Conservation (phyloP, 1,140 invertebrate species). For the Battus philenor region DNA sequence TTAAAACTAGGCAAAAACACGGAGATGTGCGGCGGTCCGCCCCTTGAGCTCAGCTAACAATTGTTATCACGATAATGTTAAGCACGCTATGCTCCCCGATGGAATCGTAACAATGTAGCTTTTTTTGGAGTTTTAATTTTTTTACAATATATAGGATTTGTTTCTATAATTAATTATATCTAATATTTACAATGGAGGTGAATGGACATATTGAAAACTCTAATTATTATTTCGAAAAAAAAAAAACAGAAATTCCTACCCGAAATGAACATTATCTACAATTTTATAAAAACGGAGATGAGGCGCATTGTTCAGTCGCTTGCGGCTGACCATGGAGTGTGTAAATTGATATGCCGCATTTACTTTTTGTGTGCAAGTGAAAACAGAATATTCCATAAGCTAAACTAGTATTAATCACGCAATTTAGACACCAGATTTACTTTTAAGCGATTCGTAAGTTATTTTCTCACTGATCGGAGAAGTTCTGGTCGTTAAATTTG, state of each 20-base stretch:
- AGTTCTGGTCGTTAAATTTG: no score
- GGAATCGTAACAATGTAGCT: slow-evolving; percentile 68
- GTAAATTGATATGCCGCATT: no score
- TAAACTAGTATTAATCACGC: no score
- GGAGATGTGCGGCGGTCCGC: slow-evolving; percentile 20
- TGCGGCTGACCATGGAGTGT: neutral
- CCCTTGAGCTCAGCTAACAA: slow-evolving; percentile 51
- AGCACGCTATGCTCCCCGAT: slow-evolving; percentile 52
- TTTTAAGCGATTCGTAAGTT: no score
- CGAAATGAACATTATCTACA: slow-evolving; percentile 73
- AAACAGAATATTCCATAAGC: no score
- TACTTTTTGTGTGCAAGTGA: no score
- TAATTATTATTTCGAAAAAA: slow-evolving; percentile 70
- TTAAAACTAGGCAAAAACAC: slow-evolving; percentile 35
- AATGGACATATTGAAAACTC: slow-evolving; percentile 72
- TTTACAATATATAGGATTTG: slow-evolving; percentile 76
- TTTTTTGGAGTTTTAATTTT: slow-evolving; percentile 72
- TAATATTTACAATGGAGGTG: slow-evolving; percentile 76
- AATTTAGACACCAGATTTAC: no score
- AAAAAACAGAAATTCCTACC: slow-evolving; percentile 68
- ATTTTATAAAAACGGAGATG: slow-evolving; percentile 60
- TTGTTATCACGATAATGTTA: slow-evolving; percentile 53
- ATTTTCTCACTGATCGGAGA: no score
- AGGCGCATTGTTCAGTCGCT: slow-evolving; percentile 24
- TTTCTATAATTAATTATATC: slow-evolving; percentile 75